These are phyloP conservation scores for Trialeurodes vaporariorum DNA, from an alignment of 1,140 invertebrate genomes.

Conservation along the genomic window DNA sequence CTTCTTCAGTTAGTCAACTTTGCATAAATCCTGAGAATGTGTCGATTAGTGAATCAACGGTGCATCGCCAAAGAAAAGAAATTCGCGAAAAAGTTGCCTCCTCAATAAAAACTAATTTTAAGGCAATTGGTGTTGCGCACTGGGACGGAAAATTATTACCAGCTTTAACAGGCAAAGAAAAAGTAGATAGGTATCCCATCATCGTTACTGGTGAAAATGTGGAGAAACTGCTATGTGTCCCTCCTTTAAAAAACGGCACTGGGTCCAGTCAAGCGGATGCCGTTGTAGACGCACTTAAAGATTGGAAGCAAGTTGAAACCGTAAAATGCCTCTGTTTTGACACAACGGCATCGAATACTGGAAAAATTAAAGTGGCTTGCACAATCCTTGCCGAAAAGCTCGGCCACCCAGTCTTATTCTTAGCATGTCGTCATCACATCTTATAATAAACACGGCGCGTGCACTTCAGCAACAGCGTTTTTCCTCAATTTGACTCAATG, in stretches of 20 bases:
- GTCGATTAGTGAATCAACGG: too few species aligned
- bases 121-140: too few species aligned
- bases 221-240: slow-evolving; percentile 10
- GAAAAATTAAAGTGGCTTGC: slow-evolving; percentile 7
- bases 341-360: slow-evolving; percentile 11
- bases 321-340: slow-evolving; percentile 12
- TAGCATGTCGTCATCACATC: slow-evolving; percentile 14
- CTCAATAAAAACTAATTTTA: too few species aligned
- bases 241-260: slow-evolving; percentile 2
- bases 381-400: slow-evolving; percentile 8
- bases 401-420: slow-evolving; percentile 7
- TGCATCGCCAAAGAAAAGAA: too few species aligned
- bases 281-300: slow-evolving; percentile 8
- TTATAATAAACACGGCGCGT: too few species aligned
- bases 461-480: too few species aligned
- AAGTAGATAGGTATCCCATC: not conserved
- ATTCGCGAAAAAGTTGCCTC: too few species aligned
- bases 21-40: too few species aligned
- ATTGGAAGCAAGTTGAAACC: slow-evolving; percentile 16
- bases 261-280: slow-evolving; percentile 2
- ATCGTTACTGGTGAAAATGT: slow-evolving; percentile 3
- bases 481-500: too few species aligned
- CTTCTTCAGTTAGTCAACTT: too few species aligned
- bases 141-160: slow-evolving; percentile 9
- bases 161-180: not conserved